phyloP scores from a whole-genome alignment of 2,797 vertebrate genomes.

The Anguilla anguilla region DNA sequence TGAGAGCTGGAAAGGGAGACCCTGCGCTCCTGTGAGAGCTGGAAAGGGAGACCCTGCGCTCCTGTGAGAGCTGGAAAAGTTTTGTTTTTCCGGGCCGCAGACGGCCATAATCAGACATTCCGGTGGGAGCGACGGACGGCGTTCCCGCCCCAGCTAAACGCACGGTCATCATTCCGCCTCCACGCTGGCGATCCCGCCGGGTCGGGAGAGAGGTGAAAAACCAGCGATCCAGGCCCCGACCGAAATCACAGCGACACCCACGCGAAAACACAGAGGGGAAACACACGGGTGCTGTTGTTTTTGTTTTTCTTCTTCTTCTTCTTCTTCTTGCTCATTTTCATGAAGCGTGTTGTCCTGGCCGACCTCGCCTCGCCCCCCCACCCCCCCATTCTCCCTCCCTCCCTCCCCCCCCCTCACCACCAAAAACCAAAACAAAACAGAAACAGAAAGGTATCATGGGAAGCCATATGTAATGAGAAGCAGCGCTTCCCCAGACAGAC shows the following conservation, averaged over 20 bases:
- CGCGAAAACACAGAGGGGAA: not conserved
- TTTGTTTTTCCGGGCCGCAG: not conserved
- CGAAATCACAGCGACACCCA: not conserved
- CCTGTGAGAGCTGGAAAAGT: not conserved
- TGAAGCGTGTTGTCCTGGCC: not conserved
- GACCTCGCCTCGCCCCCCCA: no score
- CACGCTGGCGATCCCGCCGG: not conserved
- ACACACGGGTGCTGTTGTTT: not conserved
- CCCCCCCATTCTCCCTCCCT: not conserved
- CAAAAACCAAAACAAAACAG: conserved; percentile 28
- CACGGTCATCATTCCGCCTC: conserved; percentile 10
- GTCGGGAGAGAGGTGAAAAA: not conserved
- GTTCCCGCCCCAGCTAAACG: not conserved
- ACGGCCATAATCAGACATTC: conserved; percentile 24
- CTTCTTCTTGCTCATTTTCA: not conserved
- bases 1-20: no score
- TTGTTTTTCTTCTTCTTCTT: not conserved
- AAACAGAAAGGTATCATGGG: conserved; percentile 36
- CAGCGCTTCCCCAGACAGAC: conserved; percentile 38
- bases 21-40: no score
- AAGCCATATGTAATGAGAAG: conserved; percentile 45
- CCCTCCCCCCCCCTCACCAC: not conserved
- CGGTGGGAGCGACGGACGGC: conserved; percentile 6
- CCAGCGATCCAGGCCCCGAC: not conserved
- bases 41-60: not conserved